phyloP scores from a whole-genome alignment of 2,797 vertebrate species.

The Anguilla megastoma region DNA sequence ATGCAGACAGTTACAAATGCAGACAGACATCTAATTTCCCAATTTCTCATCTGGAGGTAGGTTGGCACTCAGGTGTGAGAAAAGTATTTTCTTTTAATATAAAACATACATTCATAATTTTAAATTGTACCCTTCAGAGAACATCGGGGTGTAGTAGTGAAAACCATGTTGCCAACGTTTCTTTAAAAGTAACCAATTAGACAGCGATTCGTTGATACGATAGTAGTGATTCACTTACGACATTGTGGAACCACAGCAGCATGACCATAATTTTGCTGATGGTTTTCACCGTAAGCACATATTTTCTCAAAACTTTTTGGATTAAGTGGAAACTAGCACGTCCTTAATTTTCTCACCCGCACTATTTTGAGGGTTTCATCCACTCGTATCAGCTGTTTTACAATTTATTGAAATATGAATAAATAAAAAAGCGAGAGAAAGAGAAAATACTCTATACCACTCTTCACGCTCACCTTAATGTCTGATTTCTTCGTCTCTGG shows the following conservation, averaged over 20 bases:
- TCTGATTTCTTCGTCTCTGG: not conserved
- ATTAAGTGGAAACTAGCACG: not conserved
- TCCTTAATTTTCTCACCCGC: not conserved
- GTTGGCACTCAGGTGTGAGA: not conserved
- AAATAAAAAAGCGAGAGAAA: not conserved
- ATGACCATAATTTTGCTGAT: not conserved
- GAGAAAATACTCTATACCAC: not conserved
- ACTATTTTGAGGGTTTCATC: not conserved
- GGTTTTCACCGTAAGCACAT: not conserved
- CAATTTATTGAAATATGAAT: not conserved
- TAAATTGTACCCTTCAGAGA: not conserved
- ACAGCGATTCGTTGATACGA: no score
- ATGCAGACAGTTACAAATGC: not conserved
- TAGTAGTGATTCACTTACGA: not conserved
- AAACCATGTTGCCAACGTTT: not conserved
- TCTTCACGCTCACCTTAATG: conserved; percentile 1
- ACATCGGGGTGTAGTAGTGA: not conserved
- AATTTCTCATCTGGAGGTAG: not conserved
- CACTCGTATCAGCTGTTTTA: not conserved
- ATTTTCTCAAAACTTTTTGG: not conserved
- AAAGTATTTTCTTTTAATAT: not conserved
- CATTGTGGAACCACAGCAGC: not conserved
- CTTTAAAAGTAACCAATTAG: not conserved
- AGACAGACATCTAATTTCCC: not conserved
- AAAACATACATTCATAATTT: not conserved